These are phyloP conservation scores for Encarsia formosa DNA, from an alignment of 2,888 invertebrate species.

Conservation along the genomic window DNA sequence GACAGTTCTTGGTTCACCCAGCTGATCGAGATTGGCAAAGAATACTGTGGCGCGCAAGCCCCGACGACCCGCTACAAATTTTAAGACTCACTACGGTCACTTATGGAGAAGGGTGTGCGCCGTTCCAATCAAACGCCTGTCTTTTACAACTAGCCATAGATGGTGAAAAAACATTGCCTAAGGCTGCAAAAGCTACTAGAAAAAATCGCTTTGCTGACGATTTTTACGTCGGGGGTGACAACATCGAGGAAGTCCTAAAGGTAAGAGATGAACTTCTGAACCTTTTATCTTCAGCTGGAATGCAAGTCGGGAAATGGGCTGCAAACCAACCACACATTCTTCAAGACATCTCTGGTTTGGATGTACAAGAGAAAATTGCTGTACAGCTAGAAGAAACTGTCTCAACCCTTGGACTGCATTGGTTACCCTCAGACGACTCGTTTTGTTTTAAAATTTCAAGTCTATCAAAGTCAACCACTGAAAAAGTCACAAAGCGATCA, in stretches of 20 bases:
- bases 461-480: background rate
- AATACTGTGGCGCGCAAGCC: background rate
- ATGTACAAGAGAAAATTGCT: background rate
- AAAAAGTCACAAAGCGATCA: background rate
- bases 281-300: background rate
- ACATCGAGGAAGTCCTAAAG: background rate
- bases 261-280: background rate
- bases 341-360: background rate
- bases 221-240: background rate
- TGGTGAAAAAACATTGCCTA: background rate
- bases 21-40: background rate
- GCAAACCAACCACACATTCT: background rate
- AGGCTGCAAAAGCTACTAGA: background rate
- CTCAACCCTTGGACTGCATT: background rate
- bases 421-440: background rate
- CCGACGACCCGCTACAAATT: background rate
- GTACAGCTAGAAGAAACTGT: background rate
- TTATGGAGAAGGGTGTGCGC: background rate
- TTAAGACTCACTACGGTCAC: slow-evolving; percentile 2
- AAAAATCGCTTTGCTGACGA: slow-evolving; percentile 1
- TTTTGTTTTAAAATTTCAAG: background rate
- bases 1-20: background rate
- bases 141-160: background rate
- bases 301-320: background rate
- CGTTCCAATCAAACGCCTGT: background rate